Conservation (phyloP, 2,888 invertebrate genomes). For the Xanthia icteritia region DNA sequence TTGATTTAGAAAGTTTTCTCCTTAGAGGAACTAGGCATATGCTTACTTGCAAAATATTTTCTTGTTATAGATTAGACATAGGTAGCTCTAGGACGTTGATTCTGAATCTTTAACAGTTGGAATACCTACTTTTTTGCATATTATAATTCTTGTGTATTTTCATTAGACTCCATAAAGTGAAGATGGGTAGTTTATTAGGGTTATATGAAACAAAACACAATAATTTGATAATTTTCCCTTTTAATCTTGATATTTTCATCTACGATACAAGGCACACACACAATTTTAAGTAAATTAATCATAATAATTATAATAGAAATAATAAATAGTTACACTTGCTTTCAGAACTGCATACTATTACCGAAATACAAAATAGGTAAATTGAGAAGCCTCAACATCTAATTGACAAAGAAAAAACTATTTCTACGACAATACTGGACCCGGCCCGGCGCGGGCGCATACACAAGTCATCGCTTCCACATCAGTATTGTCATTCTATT, state of each 20-base stretch:
- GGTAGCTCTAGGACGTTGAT: not conserved
- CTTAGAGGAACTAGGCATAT: too few species aligned
- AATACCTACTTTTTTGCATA: not conserved
- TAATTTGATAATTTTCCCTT: slow-evolving; percentile 88
- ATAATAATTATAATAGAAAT: slow-evolving; percentile 85
- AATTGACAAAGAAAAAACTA: slow-evolving; percentile 80
- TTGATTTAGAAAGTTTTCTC: not conserved
- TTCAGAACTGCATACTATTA: slow-evolving; percentile 82
- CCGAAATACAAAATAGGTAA: slow-evolving; percentile 77
- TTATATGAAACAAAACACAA: slow-evolving; percentile 78
- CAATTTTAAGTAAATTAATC: slow-evolving; percentile 90
- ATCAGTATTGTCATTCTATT: slow-evolving; percentile 76
- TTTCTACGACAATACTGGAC: slow-evolving; percentile 75
- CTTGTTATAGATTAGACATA: not conserved
- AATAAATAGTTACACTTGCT: slow-evolving; percentile 88
- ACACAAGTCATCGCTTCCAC: slow-evolving; percentile 54
- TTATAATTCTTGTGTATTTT: not conserved
- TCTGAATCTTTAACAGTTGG: not conserved
- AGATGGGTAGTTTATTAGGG: slow-evolving; percentile 24
- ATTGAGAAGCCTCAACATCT: slow-evolving; percentile 79
- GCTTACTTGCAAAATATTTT: not conserved
- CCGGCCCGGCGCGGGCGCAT: slow-evolving; percentile 57
- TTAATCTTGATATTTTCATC: slow-evolving; percentile 92
- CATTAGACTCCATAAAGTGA: not conserved
- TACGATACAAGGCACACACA: slow-evolving; percentile 93